Base-by-base conservation (phyloP, 2,888 invertebrate species). In the Stenolophus ochropezus region DNA sequence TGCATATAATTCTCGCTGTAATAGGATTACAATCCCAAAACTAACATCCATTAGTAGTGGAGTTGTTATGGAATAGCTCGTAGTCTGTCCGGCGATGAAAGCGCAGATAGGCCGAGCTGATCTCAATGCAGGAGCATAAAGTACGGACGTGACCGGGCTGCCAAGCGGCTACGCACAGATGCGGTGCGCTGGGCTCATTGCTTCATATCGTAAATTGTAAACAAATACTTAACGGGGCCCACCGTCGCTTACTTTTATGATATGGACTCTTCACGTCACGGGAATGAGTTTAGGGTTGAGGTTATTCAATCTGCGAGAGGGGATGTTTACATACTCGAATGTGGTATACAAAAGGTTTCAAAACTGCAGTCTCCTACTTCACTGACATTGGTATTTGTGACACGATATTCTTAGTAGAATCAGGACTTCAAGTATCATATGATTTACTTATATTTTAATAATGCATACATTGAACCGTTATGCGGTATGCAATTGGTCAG, bases 71-170 rank as follows among this genome's bases (percentile, higher is more conserved):
- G 11, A 42, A 42, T 42, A 42, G 8, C 2, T 6, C 6, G 11
- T 42, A 42, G 33, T 42, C 33, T 11, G 8, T 42, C 8, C 20
- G 11, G 21, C 65, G 79, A 71, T 79, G 79, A 79, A 79, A 79
- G 79, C 79, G 51, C 69, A 79, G 79, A 79, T 79, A 79, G 69
- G 69, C 47, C 69, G 33, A 58, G 33, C 53, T 76, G 76, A 76
- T 76, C 79, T 79, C 69, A 71, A 47, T 79, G 79, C 71, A 71
- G 69, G 69, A 47, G 27, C 71, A 79, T 79, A 79, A 79, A 79
- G 25, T 33, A 79, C 79, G 69, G 27, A 71, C 79, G 79, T 79
- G 79, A 79, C 79, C 42, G 18, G 79, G 53, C 49, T 79, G 25
- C 16, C 53, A 79, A 79, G 77, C 18, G 16, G n/a, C 14, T 4